These are phyloP conservation scores for Sminthurides aquaticus DNA, from an alignment of 2,888 invertebrate genomes.

Conservation along the genomic window DNA sequence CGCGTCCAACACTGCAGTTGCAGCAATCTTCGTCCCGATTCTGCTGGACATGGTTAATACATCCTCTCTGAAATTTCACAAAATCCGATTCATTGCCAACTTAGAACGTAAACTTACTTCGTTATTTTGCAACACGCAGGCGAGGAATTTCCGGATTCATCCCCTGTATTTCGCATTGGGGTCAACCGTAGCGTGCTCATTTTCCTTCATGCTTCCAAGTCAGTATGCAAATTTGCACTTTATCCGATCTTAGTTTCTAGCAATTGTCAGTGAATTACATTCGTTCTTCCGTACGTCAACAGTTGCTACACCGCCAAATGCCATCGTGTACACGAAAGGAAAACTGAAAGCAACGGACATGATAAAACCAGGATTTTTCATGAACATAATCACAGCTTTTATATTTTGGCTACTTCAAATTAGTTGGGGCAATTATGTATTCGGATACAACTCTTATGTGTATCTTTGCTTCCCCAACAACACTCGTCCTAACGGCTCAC, in stretches of 20 bases:
- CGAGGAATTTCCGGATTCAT: too few species aligned
- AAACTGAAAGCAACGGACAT: conserved; percentile 18
- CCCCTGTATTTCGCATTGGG: conserved; percentile 16
- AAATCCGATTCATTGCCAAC: conserved; percentile 1
- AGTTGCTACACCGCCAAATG: conserved; percentile 19
- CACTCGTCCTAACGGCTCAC: not conserved
- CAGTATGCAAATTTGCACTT: not conserved
- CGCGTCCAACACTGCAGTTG: conserved; percentile 10
- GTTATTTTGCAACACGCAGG: too few species aligned
- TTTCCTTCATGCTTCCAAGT: conserved; percentile 23
- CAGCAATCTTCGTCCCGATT: conserved; percentile 12
- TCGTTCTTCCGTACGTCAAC: too few species aligned
- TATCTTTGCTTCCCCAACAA: not conserved
- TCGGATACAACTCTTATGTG: conserved; percentile 4
- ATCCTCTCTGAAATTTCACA: not conserved
- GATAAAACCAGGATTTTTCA: conserved; percentile 11
- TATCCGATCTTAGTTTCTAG: too few species aligned
- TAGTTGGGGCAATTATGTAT: conserved; percentile 7
- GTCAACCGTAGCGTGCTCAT: conserved; percentile 9
- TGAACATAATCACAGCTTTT: conserved; percentile 10
- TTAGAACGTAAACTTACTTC: not conserved
- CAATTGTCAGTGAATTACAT: too few species aligned
- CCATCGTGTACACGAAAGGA: conserved; percentile 12
- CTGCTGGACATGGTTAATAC: conserved; percentile 4
- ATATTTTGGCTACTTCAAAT: not conserved